Base-by-base conservation (phyloP, 2,113 vertebrate genomes). In the Nerophis lumbriciformis region DNA sequence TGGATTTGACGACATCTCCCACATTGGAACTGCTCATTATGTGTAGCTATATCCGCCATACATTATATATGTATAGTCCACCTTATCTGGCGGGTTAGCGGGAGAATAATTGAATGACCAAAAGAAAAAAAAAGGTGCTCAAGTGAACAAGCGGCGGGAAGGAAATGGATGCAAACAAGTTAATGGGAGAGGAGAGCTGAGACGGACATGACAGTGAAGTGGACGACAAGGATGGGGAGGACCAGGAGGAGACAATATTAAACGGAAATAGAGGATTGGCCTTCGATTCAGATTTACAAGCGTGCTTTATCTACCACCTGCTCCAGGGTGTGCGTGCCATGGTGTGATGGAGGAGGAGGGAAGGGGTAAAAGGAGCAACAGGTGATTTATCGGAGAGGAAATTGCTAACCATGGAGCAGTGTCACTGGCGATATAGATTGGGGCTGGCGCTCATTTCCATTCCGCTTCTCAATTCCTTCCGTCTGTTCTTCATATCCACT, bases 371-470 rank as follows among this genome's bases (percentile, higher is more conserved):
- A 72, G 80, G 69, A 81, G 59, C 69, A 77, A 68, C 54, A 69
- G 77, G 77, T 88, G 85, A 88, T 88, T 88, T 85, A 88, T 88
- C 85, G 85, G 75, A 79, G 71, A 85, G 85, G 86, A 88, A 87
- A 88, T 88, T 88, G 83, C 84, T 79, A 83, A 85, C 85, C 83
- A 87, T 88, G 84, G 78, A 73, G 69, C 78, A 78, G 83, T 84
- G 83, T 88, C 84, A 85, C 73, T 79, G 78, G 84, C 80, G 48
- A 78, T 83, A 88, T 81, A 85, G 83, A 87, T 85, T 84, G 79
- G 39, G 42, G 67, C 63, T 35, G 28, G 55, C 60, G 57, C 79
- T 83, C 79, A 87, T 88, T 87, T 85, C 80, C 80, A 88, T 88
- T 83, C 85, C 75, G 72, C 77, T 78, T 62, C 53, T 73, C 65